phyloP scores from a whole-genome alignment of 1,140 invertebrate genomes.

The Philopotamus ludificatus region DNA sequence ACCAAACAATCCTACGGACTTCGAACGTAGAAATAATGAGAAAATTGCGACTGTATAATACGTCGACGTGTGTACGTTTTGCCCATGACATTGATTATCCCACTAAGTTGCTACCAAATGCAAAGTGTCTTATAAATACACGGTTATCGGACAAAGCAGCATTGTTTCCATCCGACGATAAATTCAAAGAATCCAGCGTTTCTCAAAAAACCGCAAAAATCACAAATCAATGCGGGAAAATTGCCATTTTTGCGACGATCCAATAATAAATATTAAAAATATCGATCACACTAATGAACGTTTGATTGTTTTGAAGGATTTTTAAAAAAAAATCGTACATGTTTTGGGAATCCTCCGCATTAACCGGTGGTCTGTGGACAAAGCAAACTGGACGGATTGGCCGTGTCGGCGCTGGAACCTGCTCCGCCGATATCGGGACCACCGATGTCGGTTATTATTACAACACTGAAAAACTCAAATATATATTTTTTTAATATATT shows the following conservation, averaged over 20 bases:
- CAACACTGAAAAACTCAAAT: slow-evolving; percentile 1
- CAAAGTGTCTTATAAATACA: slow-evolving; percentile 36
- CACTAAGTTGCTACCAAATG: slow-evolving; percentile 28
- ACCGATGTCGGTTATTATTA: slow-evolving; percentile 13
- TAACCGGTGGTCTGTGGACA: slow-evolving; percentile 18
- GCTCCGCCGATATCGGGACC: slow-evolving; percentile 15
- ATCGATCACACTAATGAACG: not conserved
- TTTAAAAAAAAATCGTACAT: not conserved
- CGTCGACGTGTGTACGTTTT: not conserved
- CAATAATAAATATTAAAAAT: not conserved
- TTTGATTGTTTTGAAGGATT: not conserved
- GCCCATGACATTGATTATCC: slow-evolving; percentile 26
- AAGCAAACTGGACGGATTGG: slow-evolving; percentile 19
- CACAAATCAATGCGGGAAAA: not conserved
- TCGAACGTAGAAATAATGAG: too few relatives aligned
- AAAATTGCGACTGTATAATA: too few relatives aligned
- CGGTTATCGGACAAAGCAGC: slow-evolving; percentile 28
- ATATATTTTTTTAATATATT: too few relatives aligned
- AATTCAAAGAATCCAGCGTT: slow-evolving; percentile 16
- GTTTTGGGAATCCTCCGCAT: slow-evolving; percentile 4
- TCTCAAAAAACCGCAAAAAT: slow-evolving; percentile 10
- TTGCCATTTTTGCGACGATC: too few relatives aligned
- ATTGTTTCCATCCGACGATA: slow-evolving; percentile 30
- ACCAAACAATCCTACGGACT: too few relatives aligned
- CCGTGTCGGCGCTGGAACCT: slow-evolving; percentile 24